phyloP scores from a whole-genome alignment of 2,797 vertebrate genomes.

The Ispidina picta region DNA sequence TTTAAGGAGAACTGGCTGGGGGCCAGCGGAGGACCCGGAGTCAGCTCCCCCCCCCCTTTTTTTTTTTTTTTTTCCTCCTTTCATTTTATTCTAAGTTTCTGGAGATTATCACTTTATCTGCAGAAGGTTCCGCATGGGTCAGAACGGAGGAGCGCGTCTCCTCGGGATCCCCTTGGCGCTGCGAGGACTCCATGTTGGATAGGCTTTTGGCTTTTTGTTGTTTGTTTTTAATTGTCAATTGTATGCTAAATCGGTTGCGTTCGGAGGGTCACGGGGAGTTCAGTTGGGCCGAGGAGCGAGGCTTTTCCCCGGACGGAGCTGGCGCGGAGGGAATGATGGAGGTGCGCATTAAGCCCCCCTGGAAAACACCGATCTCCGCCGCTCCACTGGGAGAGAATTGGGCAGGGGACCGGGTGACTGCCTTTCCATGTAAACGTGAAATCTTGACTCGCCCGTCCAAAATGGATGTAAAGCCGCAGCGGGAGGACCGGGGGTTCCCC shows the following conservation, averaged over 20 bases:
- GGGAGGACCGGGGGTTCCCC: background rate
- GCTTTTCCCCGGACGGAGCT: background rate
- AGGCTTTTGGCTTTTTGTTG: slow-evolving; percentile 55
- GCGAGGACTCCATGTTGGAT: slow-evolving; percentile 62
- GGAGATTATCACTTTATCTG: slow-evolving; percentile 61
- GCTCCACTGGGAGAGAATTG: background rate
- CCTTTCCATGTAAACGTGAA: background rate
- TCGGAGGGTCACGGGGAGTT: slow-evolving; percentile 78
- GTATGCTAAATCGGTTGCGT: slow-evolving; percentile 76
- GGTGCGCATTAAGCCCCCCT: background rate
- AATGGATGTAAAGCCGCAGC: background rate
- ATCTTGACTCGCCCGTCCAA: background rate
- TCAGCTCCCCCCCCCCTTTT: background rate
- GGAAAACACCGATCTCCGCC: background rate
- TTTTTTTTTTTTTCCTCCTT: background rate
- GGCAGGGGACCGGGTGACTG: background rate
- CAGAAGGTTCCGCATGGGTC: slow-evolving; percentile 48
- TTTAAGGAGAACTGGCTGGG: slow-evolving; percentile 76
- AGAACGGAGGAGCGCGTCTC: slow-evolving; percentile 12
- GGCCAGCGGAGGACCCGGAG: slow-evolving; percentile 68
- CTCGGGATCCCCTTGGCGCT: slow-evolving; percentile 31
- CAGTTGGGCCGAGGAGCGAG: slow-evolving; percentile 56
- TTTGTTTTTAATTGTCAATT: slow-evolving; percentile 81
- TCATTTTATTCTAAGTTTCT: slow-evolving; percentile 57
- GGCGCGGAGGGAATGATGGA: background rate